Evolutionary conservation across 2,888 invertebrate species (phyloP), one percentile per base, ranked within the genome.

Genomic region (Cephalotes varians): DNA sequence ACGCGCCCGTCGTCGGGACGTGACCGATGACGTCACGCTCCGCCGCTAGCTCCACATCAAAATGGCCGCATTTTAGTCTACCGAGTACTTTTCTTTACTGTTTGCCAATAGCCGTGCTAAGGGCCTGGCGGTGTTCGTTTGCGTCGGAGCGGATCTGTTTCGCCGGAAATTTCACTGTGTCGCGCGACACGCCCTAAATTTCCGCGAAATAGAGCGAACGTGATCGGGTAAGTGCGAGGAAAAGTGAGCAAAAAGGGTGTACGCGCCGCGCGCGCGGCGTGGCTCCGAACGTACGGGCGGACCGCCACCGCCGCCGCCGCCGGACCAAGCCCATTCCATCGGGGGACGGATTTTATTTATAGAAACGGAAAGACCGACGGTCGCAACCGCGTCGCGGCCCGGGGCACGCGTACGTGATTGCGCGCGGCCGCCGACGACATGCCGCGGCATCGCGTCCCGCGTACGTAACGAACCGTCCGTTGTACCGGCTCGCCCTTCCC

Each of bases 1-100:
- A 47, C 34, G 34, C 34, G 34, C 44, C 44, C 5, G 15, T 40
- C 44, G n/a, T 34, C 9, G 54, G 25, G 21, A 15, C 15, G 44
- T 47, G 44, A 47, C 15, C 40, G 15, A 15, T 65, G 76, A 76
- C 76, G 76, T 76, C 76, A 76, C 64, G 25, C 18, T 12, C 40
- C 18, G 81, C 83, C 83, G 83, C 86, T 83, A 90, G 87, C 80
- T 82, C 86, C 90, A 89, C 87, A 89, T 85, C 96, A 97, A 97
- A 97, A 97, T 97, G 97, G 97, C 97, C 97, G 97, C 97, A 97
- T 97, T 97, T 97, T 97, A 97, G 96, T 96, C 92, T 91, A 90
- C 92, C 92, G 96, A 95, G 95, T 95, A 95, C 94, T 96, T 96
- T 96, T 97, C 97, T 97, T 97, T 97, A 96, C 96, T 97, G 97